Percentiles rank a stretch among this genome's conserved stretches.
Conservation (phyloP, 2,113 vertebrate genomes). For the Phaethornis superciliosus region DNA sequence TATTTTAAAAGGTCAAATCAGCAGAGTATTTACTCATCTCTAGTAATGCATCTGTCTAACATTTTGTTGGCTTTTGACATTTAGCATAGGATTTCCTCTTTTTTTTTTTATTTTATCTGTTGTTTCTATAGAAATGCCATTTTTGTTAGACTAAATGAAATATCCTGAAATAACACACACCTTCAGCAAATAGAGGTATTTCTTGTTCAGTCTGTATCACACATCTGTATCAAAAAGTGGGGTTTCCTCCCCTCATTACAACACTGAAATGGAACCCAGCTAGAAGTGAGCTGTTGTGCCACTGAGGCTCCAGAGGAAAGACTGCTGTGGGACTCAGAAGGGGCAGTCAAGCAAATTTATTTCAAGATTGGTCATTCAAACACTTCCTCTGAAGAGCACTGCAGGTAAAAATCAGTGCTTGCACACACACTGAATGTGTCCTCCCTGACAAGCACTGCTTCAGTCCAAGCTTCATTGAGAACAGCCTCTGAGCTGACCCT, state of each 20-base stretch:
- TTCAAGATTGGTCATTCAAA: not conserved
- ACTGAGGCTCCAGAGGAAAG: not conserved
- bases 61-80: slow-evolving; percentile 15
- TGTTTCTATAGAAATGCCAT: slow-evolving; percentile 52
- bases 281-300: not conserved
- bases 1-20: not conserved
- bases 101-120: not conserved
- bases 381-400: not conserved
- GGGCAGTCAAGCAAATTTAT: not conserved
- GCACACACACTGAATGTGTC: not conserved
- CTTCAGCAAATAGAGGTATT: slow-evolving; percentile 17
- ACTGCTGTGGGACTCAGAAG: not conserved
- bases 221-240: not conserved
- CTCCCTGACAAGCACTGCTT: not conserved
- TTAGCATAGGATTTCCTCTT: slow-evolving; percentile 21
- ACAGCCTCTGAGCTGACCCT: not conserved
- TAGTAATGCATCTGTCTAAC: not conserved
- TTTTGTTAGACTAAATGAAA: not conserved
- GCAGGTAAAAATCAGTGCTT: slow-evolving; percentile 10
- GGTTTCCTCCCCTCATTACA: not conserved
- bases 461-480: not conserved
- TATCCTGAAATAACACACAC: slow-evolving; percentile 7
- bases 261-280: not conserved
- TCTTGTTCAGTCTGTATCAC: not conserved
- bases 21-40: slow-evolving; percentile 38